A percentile compares a stretch with the other conserved stretches of the same genome.
Conservation (phyloP, 2,113 vertebrate species). For the Alligator mississippiensis region DNA sequence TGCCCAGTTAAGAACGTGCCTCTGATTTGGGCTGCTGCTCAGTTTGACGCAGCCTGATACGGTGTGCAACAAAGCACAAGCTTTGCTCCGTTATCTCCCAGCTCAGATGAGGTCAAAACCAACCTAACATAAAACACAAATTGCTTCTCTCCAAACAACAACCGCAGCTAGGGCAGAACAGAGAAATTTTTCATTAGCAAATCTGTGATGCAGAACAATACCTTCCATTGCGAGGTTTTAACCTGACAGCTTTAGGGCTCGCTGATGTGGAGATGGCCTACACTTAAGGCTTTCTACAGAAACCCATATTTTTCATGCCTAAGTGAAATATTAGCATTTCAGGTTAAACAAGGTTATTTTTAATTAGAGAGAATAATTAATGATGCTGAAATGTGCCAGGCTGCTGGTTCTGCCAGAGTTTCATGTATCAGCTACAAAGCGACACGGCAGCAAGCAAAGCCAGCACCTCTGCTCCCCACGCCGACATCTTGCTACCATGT, state of each 20-base stretch:
- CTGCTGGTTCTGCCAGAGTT: background rate
- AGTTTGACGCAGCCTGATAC: background rate
- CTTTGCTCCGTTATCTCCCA: background rate
- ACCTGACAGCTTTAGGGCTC: background rate
- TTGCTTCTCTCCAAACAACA: background rate
- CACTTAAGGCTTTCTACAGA: accelerated
- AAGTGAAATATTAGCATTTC: background rate
- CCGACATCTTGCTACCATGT: too few species aligned
- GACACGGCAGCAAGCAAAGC: background rate
- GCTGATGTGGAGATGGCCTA: background rate
- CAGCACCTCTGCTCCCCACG: background rate
- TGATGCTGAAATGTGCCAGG: background rate
- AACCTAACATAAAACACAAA: background rate
- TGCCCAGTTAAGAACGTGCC: background rate
- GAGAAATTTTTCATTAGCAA: background rate
- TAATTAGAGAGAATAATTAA: background rate
- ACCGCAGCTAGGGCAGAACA: background rate
- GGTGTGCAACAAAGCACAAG: background rate
- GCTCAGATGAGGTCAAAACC: background rate
- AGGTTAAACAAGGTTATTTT: background rate
- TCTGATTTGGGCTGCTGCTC: background rate
- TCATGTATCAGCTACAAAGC: background rate
- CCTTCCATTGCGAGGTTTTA: background rate
- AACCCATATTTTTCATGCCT: background rate
- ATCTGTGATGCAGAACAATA: background rate